A percentile compares a stretch with the other conserved stretches of the same genome.
Evolutionary conservation across 2,888 invertebrate species (phyloP).

Genomic region (Drosophila aldrichi): DNA sequence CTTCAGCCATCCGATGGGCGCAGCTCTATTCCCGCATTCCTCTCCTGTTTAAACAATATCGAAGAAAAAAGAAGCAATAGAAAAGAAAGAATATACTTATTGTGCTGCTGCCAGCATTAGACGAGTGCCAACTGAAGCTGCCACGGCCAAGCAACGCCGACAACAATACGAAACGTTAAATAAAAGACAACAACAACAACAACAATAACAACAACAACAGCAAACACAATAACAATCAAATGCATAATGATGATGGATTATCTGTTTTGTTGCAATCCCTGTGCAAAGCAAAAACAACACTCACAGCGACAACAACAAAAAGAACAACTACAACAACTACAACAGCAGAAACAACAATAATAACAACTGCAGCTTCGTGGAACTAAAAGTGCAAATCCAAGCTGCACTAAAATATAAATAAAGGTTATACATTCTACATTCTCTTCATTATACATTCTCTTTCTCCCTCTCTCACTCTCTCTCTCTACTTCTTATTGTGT

Average conservation of each 20-base stretch:
- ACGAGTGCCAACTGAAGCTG: slow-evolving; percentile 37
- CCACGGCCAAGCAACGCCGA: slow-evolving; percentile 27
- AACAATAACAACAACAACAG: not conserved
- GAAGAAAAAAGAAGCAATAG: slow-evolving; percentile 27
- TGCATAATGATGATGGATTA: slow-evolving; percentile 78
- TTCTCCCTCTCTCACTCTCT: not conserved
- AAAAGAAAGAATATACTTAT: slow-evolving; percentile 32
- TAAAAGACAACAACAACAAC: slow-evolving; percentile 28
- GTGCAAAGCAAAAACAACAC: slow-evolving; percentile 51
- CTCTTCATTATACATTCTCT: slow-evolving; percentile 12
- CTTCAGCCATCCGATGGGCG: slow-evolving; percentile 23
- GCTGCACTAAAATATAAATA: slow-evolving; percentile 21
- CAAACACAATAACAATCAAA: slow-evolving; percentile 48
- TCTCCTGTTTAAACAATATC: slow-evolving; percentile 33
- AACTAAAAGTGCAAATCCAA: slow-evolving; percentile 36
- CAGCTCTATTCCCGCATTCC: slow-evolving; percentile 41
- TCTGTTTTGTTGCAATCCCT: slow-evolving; percentile 59
- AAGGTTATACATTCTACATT: slow-evolving; percentile 46
- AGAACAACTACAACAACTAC: slow-evolving; percentile 13
- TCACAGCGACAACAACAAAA: slow-evolving; percentile 22
- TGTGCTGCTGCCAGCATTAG: slow-evolving; percentile 57
- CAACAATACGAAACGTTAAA: slow-evolving; percentile 30
- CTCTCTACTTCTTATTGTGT: not conserved
- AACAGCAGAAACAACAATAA: not conserved
- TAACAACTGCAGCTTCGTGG: slow-evolving; percentile 21